These are phyloP conservation scores for Tenthredo distinguenda DNA, from an alignment of 2,888 invertebrate species.

Conservation along the genomic window DNA sequence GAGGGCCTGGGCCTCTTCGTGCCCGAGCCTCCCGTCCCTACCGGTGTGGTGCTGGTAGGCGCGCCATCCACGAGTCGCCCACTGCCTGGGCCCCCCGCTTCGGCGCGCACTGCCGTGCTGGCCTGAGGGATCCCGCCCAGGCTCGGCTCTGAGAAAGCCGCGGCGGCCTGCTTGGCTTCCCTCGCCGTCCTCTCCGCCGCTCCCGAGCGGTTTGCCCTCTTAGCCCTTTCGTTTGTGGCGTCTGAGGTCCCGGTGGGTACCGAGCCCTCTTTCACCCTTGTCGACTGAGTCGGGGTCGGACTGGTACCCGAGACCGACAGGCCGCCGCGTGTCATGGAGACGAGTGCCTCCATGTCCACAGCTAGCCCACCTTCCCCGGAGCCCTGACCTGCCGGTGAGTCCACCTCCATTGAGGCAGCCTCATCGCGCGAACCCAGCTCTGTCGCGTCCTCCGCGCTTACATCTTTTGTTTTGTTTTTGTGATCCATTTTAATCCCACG, in stretches of 20 bases:
- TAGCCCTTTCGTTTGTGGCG: neutral
- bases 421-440: neutral
- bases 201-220: neutral
- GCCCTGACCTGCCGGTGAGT: neutral
- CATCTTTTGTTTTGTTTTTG: neutral
- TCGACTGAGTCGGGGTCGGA: neutral
- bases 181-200: neutral
- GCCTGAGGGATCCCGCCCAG: neutral
- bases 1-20: neutral
- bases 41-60: neutral
- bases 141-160: neutral
- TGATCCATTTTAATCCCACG: conserved; percentile 5
- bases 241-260: neutral
- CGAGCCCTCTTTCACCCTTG: conserved; percentile 14
- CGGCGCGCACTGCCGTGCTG: neutral
- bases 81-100: neutral
- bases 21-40: neutral
- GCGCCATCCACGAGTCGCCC: neutral
- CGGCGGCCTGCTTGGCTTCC: too few relatives aligned
- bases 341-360: conserved; percentile 7
- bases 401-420: neutral
- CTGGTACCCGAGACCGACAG: neutral
- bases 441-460: neutral
- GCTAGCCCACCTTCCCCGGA: neutral
- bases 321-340: neutral